phyloP scores from a whole-genome alignment of 2,797 vertebrate species.

The Eulemur albifrons region DNA sequence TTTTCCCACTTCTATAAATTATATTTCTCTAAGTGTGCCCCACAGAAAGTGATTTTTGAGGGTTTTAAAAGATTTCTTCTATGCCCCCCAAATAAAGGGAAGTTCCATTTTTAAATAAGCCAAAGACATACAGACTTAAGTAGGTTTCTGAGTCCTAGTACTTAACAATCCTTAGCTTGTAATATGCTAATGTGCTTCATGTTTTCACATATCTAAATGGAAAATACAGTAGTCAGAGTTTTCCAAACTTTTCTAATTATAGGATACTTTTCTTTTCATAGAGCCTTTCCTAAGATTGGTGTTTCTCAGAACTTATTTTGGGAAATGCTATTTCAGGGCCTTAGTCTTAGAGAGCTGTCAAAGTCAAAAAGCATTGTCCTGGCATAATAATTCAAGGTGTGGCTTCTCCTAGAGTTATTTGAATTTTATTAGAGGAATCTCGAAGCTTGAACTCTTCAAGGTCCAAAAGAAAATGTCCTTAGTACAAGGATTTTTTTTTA shows the following conservation, averaged over 20 bases:
- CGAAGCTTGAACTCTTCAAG: background rate
- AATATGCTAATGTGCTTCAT: background rate
- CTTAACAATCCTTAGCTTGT: background rate
- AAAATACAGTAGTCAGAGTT: background rate
- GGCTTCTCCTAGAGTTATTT: background rate
- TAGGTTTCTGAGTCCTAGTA: background rate
- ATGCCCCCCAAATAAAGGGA: background rate
- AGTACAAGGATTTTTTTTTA: background rate
- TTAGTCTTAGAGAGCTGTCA: background rate
- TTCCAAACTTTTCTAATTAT: background rate
- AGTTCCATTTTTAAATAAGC: background rate
- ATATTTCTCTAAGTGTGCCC: background rate
- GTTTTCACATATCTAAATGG: background rate
- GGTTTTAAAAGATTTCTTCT: background rate
- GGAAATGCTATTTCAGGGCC: background rate
- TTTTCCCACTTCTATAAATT: background rate
- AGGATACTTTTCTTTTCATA: background rate
- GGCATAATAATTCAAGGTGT: background rate
- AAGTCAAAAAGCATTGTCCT: background rate
- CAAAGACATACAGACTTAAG: background rate
- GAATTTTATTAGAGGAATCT: background rate
- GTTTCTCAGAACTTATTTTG: background rate
- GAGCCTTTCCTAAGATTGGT: background rate
- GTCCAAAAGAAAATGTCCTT: background rate
- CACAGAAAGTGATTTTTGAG: conserved; percentile 12